These are phyloP conservation scores for Lasioglossum calceatum DNA, from an alignment of 2,888 invertebrate species.

Conservation along the genomic window DNA sequence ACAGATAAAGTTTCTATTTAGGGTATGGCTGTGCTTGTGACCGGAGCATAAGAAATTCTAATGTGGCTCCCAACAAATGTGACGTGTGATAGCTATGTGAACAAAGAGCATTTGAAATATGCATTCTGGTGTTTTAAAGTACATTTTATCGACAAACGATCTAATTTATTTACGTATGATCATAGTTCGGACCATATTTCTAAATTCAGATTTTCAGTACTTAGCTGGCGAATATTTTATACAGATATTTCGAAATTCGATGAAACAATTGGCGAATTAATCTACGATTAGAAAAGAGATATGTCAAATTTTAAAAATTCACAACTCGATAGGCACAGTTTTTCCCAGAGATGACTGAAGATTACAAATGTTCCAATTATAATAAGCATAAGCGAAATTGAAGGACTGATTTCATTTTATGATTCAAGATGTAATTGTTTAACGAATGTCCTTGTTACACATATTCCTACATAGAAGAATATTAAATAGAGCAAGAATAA, in stretches of 20 bases:
- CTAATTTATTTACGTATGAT: not conserved
- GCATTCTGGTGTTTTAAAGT: conserved; percentile 29
- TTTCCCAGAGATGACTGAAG: conserved; percentile 49
- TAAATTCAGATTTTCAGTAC: not conserved
- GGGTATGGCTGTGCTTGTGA: conserved; percentile 41
- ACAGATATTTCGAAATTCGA: not conserved
- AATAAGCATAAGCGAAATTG: conserved; percentile 41
- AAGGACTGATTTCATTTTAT: conserved; percentile 38
- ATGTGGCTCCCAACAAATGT: conserved; percentile 46
- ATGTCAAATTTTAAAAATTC: conserved; percentile 18
- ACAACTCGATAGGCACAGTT: conserved; percentile 24
- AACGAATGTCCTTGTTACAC: conserved; percentile 50
- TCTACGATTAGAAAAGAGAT: not conserved
- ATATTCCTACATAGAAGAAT: conserved; percentile 39
- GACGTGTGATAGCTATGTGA: conserved; percentile 41
- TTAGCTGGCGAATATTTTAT: conserved; percentile 19
- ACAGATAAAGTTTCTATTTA: conserved; percentile 51
- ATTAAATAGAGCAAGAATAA: conserved; percentile 49
- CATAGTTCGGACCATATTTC: not conserved
- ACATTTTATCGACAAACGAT: conserved; percentile 16
- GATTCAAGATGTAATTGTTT: conserved; percentile 45
- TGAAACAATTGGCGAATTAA: conserved; percentile 26
- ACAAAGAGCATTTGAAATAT: conserved; percentile 39
- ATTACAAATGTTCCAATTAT: conserved; percentile 51
- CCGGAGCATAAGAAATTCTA: conserved; percentile 39